Evolutionary conservation across 2,797 vertebrate genomes (phyloP), one percentile per base, ranked within the genome.

Genomic region (Gymnoscopelus microlampas): DNA sequence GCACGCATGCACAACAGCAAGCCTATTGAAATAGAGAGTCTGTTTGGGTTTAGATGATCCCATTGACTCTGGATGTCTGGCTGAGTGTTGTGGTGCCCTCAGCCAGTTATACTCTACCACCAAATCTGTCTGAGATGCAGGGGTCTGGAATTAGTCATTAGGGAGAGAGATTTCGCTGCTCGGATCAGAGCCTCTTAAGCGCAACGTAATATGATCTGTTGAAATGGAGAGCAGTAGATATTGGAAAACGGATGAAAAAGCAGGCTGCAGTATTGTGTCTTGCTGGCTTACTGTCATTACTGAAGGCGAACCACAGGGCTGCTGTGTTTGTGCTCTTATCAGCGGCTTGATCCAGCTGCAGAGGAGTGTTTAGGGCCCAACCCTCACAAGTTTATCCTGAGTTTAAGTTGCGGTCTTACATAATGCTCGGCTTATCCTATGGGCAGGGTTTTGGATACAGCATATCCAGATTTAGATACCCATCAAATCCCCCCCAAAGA

Each of bases 161-260:
- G 24, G 4, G 47, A 29, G 29, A 49, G 60, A 9, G 39, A 44
- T 44, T 44, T 44, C 39, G 39, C 39, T 10, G 35, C 39, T 32
- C 7, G 60, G 35, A 56, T 76, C 24, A 4, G 4, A 71, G 59
- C 55, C 69, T 78, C 49, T 66, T 44, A 2, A 19, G 49, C 73
- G 74, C 44, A 2, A 0, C 56, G 59, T 68, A 48, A 35, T 63
- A 63, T 76, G 74, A 44, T 82, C 73, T 82, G 74, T 86, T 83
- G 85, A 85, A 77, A 72, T 59, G 66, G 60, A 73, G 73, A 81
- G 39, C 9, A 74, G 67, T 47, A 32, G 39, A 51, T 62, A 63
- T 70, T 78, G 78, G 74, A 72, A 80, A 82, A 68, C 67, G 63
- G 66, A 82, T 70, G 81, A 72, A 84, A 71, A 24, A 32, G 13